Evolutionary conservation across 2,888 invertebrate genomes (phyloP), one percentile per base, ranked within the genome.

Genomic region (Elaeidobius kamerunicus): DNA sequence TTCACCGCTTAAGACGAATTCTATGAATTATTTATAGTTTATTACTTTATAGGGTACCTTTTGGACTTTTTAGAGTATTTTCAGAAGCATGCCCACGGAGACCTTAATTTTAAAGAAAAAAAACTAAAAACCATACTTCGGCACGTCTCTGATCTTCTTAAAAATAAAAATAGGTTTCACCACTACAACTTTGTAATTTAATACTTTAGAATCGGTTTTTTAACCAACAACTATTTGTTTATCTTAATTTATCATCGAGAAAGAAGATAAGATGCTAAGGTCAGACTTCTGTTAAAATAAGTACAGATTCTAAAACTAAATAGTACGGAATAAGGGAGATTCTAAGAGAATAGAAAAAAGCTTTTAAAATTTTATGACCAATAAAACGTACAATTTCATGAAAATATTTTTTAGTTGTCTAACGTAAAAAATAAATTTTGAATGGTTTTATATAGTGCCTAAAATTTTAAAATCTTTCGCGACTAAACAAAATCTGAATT

Each of bases 181-280:
- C 46, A 58, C 59, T 61, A 61, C 57, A 49, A 56, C 57, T 59
- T 60, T 61, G 62, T 55, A 55, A n/a, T n/a, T n/a, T n/a, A n/a
- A 55, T 55, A 55, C 55, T 51, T 45, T 55, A 42, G 36, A 49
- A 34, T 32, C 40, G 43, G 53, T 40, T 50, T 50, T 44, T 61
- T 58, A 56, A 67, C 64, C 66, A 65, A 67, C 67, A 66, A 66
- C 67, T 67, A 67, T 49, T 50, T 23, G 20, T 35, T 50, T 43
- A 36, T 51, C 27, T 51, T 28, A 42, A 15, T 17, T 40, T 40
- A 32, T 32, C 30, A 32, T 52, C 41, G 16, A 45, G 40, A 39
- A 23, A 46, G 19, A 27, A 35, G 19, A 23, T 42, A 27, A 20
- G 9, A 12, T 15, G 43, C 15, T 30, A 19, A 42, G 47, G 39